Evolutionary conservation across 2,888 invertebrate species (phyloP).

Genomic region (Spodoptera picta): DNA sequence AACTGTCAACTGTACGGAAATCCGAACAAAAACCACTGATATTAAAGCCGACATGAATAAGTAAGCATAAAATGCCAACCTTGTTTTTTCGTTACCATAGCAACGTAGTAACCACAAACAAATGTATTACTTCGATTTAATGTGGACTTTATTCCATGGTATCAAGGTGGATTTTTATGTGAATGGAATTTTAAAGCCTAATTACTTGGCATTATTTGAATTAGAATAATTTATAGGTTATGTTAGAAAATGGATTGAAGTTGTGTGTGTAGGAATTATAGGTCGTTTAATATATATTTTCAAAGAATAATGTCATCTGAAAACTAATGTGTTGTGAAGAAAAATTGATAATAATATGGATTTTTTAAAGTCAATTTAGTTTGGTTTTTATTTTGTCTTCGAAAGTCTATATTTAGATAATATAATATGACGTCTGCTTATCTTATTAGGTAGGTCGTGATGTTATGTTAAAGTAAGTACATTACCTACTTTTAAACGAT

Average conservation of each 20-base stretch:
- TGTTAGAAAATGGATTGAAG: constrained; percentile 14
- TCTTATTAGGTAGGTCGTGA: too few relatives aligned
- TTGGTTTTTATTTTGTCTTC: constrained; percentile 5
- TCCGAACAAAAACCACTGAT: constrained; percentile 38
- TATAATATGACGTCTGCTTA: too few relatives aligned
- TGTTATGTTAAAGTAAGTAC: too few relatives aligned
- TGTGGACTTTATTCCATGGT: constrained; percentile 22
- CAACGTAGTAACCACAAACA: constrained; percentile 67
- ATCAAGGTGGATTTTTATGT: constrained; percentile 23
- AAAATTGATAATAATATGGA: constrained; percentile 19
- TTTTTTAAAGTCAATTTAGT: neutral
- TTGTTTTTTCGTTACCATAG: constrained; percentile 65
- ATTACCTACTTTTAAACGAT: too few relatives aligned
- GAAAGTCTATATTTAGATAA: too few relatives aligned
- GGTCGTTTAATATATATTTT: too few relatives aligned
- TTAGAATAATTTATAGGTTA: constrained; percentile 38
- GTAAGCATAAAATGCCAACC: constrained; percentile 52
- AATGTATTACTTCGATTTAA: constrained; percentile 2
- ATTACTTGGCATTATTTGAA: constrained; percentile 32
- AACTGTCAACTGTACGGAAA: constrained; percentile 28
- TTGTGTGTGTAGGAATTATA: too few relatives aligned
- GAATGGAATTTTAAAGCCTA: constrained; percentile 37
- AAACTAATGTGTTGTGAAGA: too few relatives aligned
- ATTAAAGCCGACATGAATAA: constrained; percentile 48
- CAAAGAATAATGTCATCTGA: too few relatives aligned